These are phyloP conservation scores for Neocloeon triangulifer DNA, from an alignment of 1,140 invertebrate genomes.

Conservation along the genomic window DNA sequence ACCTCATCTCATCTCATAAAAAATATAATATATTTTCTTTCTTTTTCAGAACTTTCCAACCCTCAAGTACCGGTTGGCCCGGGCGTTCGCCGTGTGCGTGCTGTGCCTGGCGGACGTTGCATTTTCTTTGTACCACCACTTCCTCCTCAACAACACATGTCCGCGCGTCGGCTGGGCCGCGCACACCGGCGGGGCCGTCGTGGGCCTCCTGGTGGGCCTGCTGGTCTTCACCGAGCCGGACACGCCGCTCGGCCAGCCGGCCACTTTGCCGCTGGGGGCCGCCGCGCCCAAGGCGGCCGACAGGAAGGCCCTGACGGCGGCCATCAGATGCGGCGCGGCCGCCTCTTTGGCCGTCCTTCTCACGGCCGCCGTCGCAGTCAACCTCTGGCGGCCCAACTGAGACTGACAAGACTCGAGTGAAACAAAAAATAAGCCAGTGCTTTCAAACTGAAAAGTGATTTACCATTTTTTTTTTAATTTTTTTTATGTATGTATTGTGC, in stretches of 20 bases:
- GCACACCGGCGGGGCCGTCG: constrained; percentile 52
- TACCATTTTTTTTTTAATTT: too few species aligned
- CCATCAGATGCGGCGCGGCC: constrained; percentile 15
- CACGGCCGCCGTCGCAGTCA: constrained; percentile 19
- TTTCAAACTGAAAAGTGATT: too few species aligned
- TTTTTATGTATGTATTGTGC: too few species aligned
- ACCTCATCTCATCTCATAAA: too few species aligned
- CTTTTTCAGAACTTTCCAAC: constrained; percentile 29
- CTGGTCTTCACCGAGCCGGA: constrained; percentile 30
- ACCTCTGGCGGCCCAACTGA: constrained; percentile 20
- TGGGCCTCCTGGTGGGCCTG: constrained; percentile 57
- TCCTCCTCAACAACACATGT: constrained; percentile 17
- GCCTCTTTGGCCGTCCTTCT: constrained; percentile 17
- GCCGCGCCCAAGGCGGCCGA: too few species aligned
- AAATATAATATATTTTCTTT: too few species aligned
- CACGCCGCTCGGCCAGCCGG: constrained; percentile 18
- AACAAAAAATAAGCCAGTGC: too few species aligned
- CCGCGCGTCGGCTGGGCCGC: constrained; percentile 51
- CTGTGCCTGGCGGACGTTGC: constrained; percentile 30
- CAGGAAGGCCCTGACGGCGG: too few species aligned
- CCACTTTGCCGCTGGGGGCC: too few species aligned
- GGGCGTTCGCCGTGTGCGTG: constrained; percentile 29
- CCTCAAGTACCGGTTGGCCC: constrained; percentile 29
- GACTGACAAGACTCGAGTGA: too few species aligned
- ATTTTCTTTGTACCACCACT: constrained; percentile 21